A percentile compares a stretch with the other conserved stretches of the same genome.
These are phyloP conservation scores for Chondrosia reniformis DNA, from an alignment of 37 sponge, comb jelly and placozoan species.

Conservation along the genomic window DNA sequence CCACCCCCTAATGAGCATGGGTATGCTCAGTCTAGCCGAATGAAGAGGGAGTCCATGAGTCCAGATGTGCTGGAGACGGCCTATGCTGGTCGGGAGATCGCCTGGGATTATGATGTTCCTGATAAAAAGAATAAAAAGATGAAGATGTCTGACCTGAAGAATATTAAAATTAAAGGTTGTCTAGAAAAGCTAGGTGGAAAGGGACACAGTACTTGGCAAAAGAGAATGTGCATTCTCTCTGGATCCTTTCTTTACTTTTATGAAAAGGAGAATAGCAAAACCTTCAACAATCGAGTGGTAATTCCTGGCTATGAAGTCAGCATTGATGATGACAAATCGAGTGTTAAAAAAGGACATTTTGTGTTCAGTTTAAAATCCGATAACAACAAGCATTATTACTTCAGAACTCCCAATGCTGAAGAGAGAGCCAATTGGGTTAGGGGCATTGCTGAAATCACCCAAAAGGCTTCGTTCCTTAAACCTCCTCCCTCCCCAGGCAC, in stretches of 20 bases:
- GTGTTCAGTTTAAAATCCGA: constrained; percentile 53
- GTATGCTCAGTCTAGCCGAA: not conserved
- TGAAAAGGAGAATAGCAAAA: constrained; percentile 62
- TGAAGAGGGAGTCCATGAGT: not conserved
- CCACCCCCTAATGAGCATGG: constrained; percentile 5
- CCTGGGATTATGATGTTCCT: constrained; percentile 12
- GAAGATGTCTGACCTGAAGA: constrained; percentile 35
- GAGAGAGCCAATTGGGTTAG: constrained; percentile 46
- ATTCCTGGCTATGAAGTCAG: constrained; percentile 27
- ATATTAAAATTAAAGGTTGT: constrained; percentile 47
- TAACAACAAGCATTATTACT: constrained; percentile 53
- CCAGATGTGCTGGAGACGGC: not conserved
- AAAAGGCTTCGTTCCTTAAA: not conserved
- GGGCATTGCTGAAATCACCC: constrained; percentile 6
- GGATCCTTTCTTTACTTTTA: constrained; percentile 80
- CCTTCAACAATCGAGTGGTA: constrained; percentile 68
- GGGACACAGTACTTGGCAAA: constrained; percentile 78
- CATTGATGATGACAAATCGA: constrained; percentile 35
- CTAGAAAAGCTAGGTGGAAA: constrained; percentile 88
- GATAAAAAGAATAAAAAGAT: constrained; percentile 27
- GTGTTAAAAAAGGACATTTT: constrained; percentile 70
- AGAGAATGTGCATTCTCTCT: constrained; percentile 67
- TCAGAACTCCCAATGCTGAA: constrained; percentile 32
- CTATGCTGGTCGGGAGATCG: constrained; percentile 16
- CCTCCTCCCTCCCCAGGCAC: not conserved